Base-by-base conservation (phyloP, 2,888 invertebrate genomes). In the Lissocephala sabroskyi region DNA sequence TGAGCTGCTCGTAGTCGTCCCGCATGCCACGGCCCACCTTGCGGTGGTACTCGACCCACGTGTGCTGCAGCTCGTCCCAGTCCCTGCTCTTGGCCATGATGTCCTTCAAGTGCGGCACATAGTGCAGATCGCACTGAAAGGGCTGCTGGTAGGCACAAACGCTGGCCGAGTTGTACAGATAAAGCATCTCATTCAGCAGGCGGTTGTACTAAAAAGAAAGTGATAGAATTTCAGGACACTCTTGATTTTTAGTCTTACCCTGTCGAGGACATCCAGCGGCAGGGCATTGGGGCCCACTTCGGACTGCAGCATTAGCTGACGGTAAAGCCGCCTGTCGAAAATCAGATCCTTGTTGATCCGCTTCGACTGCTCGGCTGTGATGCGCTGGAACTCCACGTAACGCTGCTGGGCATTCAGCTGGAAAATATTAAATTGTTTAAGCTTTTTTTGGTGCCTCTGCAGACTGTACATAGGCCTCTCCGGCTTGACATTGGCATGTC, bases 11-110 rank as follows among this genome's bases (percentile, higher is more conserved):
- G 66, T 91, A 95, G 26, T 92, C 85, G 60, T 94, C 93, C 55
- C 92, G 87, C 81, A 94, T 89, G 67, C 92, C 88, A 47, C 91
- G 88, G 0, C 93, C 94, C 0, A 95, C 94, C 58, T 93, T 91
- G 62, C 96, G 87, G 65, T 96, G 88, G 93, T 96, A 97, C 80
- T 95, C 94, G 0, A 91, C 90, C 97, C 97, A 97, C 0, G 91
- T 89, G 76, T 93, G 91, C 66, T 92, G 90, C 49, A 97, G 85
- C 80, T 96, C 94, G 54, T 96, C 93, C 92, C 96, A 96, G 77
- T 97, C 92, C 41, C 93, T 85, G 65, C 91, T 91, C 50, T 86
- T 87, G 0, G 93, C 92, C 94, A 96, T 93, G 52, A 94, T 90
- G 28, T 86, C 86, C 74, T 89, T 88, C 2, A 92, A 84, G 84